Percentiles rank a stretch among this genome's conserved stretches.
Evolutionary conservation across 2,797 vertebrate species (phyloP).

Genomic region (Eurystomus glaucurus): DNA sequence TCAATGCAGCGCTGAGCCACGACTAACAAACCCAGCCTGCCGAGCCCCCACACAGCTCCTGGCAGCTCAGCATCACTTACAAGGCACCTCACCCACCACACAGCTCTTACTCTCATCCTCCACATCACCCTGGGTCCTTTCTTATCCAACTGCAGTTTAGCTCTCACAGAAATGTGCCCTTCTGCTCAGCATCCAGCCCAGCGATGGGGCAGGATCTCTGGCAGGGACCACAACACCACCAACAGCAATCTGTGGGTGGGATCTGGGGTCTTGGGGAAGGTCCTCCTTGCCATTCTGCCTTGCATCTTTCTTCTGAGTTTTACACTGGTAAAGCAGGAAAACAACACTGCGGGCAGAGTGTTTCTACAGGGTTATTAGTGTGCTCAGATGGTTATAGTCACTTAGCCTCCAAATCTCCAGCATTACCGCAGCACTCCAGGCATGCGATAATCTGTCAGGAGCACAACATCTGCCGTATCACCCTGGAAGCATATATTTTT

Average conservation of each 20-base stretch:
- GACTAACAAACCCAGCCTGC: not conserved
- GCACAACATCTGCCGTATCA: not conserved
- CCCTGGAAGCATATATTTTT: not conserved
- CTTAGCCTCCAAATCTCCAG: not conserved
- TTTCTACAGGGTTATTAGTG: not conserved
- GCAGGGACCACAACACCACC: fast-evolving
- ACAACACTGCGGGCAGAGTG: not conserved
- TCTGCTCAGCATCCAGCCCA: not conserved
- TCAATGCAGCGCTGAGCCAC: not conserved
- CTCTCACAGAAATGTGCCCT: not conserved
- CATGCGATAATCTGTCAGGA: not conserved
- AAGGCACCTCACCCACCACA: not conserved
- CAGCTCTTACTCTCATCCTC: not conserved
- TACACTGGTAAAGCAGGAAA: not conserved
- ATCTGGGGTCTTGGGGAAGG: not conserved
- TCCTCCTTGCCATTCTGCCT: not conserved
- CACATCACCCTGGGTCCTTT: fast-evolving
- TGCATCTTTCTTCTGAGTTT: not conserved
- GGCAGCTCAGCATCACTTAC: not conserved
- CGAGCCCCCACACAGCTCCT: not conserved
- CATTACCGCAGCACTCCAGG: not conserved
- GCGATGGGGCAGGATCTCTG: fast-evolving
- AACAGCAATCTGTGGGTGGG: fast-evolving
- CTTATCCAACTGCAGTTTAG: not conserved
- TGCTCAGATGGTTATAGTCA: not conserved